Evolutionary conservation across 1,140 invertebrate species (phyloP).

Genomic region (Luehdorfia chinensis): DNA sequence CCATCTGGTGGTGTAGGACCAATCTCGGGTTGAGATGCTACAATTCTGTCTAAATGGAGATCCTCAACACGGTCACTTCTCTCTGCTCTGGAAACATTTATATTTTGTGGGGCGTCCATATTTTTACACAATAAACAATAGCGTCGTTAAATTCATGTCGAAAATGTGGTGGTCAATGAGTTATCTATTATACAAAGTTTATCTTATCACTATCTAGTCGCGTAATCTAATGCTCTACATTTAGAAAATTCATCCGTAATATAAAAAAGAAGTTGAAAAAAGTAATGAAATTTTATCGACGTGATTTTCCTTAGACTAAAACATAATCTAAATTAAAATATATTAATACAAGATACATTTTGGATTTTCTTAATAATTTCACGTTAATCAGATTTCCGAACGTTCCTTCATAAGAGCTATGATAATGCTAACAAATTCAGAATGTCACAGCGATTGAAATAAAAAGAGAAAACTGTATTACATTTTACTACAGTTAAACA

Average conservation of each 20-base stretch:
- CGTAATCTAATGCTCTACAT: slow-evolving; percentile 65
- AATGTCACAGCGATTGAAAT: not conserved
- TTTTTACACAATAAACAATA: slow-evolving; percentile 56
- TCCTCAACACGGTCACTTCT: slow-evolving; percentile 45
- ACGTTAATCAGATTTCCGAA: not conserved
- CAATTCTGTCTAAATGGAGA: slow-evolving; percentile 68
- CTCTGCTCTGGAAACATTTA: slow-evolving; percentile 21
- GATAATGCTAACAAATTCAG: not conserved
- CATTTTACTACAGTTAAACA: not conserved
- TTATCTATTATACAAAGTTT: slow-evolving; percentile 54
- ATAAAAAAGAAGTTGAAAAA: too few species aligned
- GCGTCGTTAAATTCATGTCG: slow-evolving; percentile 59
- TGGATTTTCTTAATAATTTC: not conserved
- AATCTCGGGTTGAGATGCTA: slow-evolving; percentile 80
- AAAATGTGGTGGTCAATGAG: slow-evolving; percentile 40
- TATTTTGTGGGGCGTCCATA: slow-evolving; percentile 45
- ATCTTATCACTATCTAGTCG: slow-evolving; percentile 69
- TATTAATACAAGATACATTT: too few species aligned
- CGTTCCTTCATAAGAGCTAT: not conserved
- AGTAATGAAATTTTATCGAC: too few species aligned
- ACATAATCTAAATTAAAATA: too few species aligned
- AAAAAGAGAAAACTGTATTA: slow-evolving; percentile 9
- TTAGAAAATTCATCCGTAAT: too few species aligned
- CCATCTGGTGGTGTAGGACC: slow-evolving; percentile 81
- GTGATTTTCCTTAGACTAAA: not conserved